Evolutionary conservation across 2,888 invertebrate species (phyloP), one percentile per base, ranked within the genome.

Genomic region (Palloptera scutellata): DNA sequence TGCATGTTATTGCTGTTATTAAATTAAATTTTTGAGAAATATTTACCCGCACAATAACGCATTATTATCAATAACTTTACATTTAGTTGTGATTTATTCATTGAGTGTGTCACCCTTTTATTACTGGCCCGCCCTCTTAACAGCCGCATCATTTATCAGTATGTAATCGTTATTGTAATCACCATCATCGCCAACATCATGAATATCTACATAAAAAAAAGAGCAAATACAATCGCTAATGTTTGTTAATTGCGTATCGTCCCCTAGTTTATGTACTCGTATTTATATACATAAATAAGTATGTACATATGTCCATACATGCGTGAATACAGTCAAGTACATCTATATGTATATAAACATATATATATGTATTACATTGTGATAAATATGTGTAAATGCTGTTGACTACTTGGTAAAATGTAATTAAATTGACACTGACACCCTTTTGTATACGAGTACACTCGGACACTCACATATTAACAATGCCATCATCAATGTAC

Each of bases 351-450:
- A 17, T 41, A 12, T 15, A 9, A 6, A 12, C 52, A n/a, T 42
- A 19, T 42, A 8, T 40, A n/a, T 55, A 40, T 45, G 45, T 57
- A 20, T 57, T 57, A 53, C 12, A n/a, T 60, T 60, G 13, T 10
- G 9, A 15, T 30, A 20, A 19, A 10, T 19, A 17, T 42, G 41
- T 55, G 41, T 57, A n/a, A 41, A 61, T 51, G 40, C 10, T 30
- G 30, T 30, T 30, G 30, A 30, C 30, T 30, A 30, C 30, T 30
- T 6, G 2, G 30, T 30, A 30, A 63, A 57, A 13, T 66, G 57
- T 72, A 67, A 72, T 70, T 70, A 65, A 72, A 68, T 72, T 72
- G 71, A 70, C 72, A 72, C 68, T 70, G 72, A 72, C 71, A 71
- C 72, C 66, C 64, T 64, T 70, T 64, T 52, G 66, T 41, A 52